phyloP scores from a whole-genome alignment of 2,888 invertebrate genomes.

The Catotricha subobsoleta region DNA sequence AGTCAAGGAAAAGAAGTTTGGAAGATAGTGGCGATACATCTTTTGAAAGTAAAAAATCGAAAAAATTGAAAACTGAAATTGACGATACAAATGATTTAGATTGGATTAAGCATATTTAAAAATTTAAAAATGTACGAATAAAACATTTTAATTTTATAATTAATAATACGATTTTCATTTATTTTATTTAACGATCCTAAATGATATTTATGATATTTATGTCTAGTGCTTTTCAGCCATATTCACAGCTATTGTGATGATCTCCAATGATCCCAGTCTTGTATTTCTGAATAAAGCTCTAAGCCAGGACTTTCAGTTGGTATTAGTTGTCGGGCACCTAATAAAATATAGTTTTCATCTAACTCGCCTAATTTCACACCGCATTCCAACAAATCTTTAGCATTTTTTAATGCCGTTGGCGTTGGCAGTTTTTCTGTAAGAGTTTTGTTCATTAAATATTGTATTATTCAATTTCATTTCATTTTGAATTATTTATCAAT shows the following conservation, averaged over 20 bases:
- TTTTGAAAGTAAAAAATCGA: background rate
- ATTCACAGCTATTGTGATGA: background rate
- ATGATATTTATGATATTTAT: background rate
- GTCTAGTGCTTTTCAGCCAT: background rate
- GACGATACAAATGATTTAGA: background rate
- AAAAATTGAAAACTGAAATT: background rate
- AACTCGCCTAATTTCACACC: slow-evolving; percentile 29
- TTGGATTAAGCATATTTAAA: background rate
- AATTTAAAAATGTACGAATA: background rate
- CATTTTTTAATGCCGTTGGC: slow-evolving; percentile 24
- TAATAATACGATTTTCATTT: background rate
- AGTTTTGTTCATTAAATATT: slow-evolving; percentile 1
- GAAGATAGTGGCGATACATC: background rate
- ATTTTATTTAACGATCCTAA: background rate
- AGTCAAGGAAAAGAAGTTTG: no score
- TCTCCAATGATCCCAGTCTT: slow-evolving; percentile 30
- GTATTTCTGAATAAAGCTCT: slow-evolving; percentile 30
- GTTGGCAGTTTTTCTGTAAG: slow-evolving; percentile 27
- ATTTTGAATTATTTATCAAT: slow-evolving; percentile 6
- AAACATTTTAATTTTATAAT: background rate
- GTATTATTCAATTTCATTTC: background rate
- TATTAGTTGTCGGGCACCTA: slow-evolving; percentile 31
- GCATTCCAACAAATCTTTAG: slow-evolving; percentile 28
- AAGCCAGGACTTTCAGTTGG: slow-evolving; percentile 33
- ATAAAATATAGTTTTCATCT: slow-evolving; percentile 25